Evolutionary conservation across 1,140 invertebrate genomes (phyloP), one percentile per base, ranked within the genome.

Genomic region (Steinernema feltiae): DNA sequence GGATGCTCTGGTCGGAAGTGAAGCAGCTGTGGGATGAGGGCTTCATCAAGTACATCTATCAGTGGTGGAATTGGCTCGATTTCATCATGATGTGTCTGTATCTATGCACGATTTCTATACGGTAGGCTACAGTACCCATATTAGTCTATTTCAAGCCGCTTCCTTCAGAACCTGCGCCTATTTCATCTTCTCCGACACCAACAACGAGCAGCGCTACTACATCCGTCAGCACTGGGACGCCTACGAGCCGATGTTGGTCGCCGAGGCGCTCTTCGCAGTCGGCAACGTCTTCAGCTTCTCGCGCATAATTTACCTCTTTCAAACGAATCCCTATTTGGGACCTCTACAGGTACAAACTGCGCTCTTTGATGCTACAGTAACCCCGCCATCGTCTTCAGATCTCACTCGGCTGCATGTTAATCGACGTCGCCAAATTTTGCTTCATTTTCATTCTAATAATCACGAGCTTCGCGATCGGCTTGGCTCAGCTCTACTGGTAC

Each of bases 11-110:
- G 89, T 91, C 91, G 7, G 95, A 98, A 89, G 91, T 95, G 48
- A 91, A 92, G 82, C 89, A 93, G 30, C 87, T 97, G 18, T 97
- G 94, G 91, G 89, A 91, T 0, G 92, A 92, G 76, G 95, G 95
- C 0, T 83, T 97, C n/a, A 86, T 92, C 32, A 93, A 95, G 53
- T 98, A 97, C 84, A 89, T 95, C 32, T 91, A 91, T 69, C 94
- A 98, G 88, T 90, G 97, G 75, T 98, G 95, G 95, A 98, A 98
- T 86, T 93, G 97, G 80, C 92, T 97, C 1, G 95, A 98, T 87
- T 97, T 96, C 84, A 92, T 96, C 80, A 95, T 89, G 88, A 85
- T 89, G 17, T 88, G 87, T 18, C 84, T 89, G 7, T 89, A 89
- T 80, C 82, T 89, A 21, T 87, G 87, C 73, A 88, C 88, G 18